Conservation (phyloP, 2,113 vertebrate genomes). For the Eubucco bourcierii region DNA sequence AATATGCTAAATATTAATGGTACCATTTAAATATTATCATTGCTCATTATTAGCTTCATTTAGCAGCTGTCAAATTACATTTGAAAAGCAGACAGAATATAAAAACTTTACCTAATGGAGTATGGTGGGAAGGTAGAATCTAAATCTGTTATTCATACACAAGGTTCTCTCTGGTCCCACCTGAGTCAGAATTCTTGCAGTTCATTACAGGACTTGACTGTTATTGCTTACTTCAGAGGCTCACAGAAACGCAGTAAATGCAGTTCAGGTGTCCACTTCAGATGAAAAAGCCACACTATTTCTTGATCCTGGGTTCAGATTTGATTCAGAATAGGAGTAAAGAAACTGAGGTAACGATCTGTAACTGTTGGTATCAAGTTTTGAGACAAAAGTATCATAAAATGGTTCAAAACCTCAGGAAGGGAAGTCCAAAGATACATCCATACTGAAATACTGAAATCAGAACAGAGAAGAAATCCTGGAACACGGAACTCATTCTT, state of each 20-base stretch:
- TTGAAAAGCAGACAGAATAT: not conserved
- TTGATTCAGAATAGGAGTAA: not conserved
- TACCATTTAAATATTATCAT: not conserved
- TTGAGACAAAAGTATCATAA: not conserved
- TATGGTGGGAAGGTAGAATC: not conserved
- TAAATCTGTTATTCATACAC: not conserved
- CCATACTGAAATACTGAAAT: not conserved
- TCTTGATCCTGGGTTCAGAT: not conserved
- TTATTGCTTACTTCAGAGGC: not conserved
- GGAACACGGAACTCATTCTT: not conserved
- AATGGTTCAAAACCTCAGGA: not conserved
- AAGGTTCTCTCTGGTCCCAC: not conserved
- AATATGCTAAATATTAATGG: not conserved
- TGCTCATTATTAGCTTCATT: not conserved
- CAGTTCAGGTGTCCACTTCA: not conserved
- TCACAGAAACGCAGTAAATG: not conserved
- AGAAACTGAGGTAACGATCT: not conserved
- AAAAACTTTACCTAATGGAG: not conserved
- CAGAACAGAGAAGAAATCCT: not conserved
- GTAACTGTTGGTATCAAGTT: not conserved
- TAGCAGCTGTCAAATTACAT: not conserved
- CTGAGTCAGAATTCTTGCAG: not conserved
- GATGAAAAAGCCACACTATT: not conserved
- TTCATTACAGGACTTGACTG: not conserved
- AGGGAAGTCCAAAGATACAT: not conserved